These are phyloP conservation scores for Psophia crepitans DNA, from an alignment of 2,113 vertebrate genomes.

Conservation along the genomic window DNA sequence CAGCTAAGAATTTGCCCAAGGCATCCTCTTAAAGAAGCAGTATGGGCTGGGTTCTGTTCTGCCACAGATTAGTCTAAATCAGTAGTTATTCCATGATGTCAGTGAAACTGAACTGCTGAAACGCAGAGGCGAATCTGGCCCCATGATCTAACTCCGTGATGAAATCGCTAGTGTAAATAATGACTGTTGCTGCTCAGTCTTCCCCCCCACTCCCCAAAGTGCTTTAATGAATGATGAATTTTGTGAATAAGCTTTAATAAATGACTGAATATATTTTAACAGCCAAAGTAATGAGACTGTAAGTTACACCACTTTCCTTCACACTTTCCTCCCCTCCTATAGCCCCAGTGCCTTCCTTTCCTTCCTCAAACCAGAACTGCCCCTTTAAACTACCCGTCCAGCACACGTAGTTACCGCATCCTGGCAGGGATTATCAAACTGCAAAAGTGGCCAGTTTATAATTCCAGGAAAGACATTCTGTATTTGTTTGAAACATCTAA, in stretches of 20 bases:
- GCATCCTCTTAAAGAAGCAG: neutral
- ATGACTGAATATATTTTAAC: constrained; percentile 34
- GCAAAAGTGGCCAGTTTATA: neutral
- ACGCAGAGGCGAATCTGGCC: constrained; percentile 26
- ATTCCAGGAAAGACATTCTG: neutral
- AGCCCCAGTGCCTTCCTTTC: neutral
- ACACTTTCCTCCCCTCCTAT: neutral
- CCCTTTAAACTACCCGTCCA: neutral
- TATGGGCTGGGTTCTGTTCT: neutral
- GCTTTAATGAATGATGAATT: constrained; percentile 39
- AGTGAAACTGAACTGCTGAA: constrained; percentile 8
- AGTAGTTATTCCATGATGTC: constrained; percentile 27
- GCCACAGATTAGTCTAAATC: constrained; percentile 5
- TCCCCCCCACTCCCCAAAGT: neutral
- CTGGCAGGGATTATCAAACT: neutral
- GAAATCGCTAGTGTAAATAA: constrained; percentile 25
- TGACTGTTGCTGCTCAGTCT: neutral
- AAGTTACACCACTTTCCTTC: constrained; percentile 3
- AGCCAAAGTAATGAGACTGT: neutral
- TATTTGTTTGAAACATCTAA: neutral
- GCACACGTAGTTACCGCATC: neutral
- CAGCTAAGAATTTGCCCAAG: neutral
- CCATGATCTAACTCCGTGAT: neutral
- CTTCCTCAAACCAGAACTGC: neutral
- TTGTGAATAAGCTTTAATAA: constrained; percentile 53